These are phyloP conservation scores for Trissolcus brochymenae DNA, from an alignment of 2,888 invertebrate species.

Conservation along the genomic window DNA sequence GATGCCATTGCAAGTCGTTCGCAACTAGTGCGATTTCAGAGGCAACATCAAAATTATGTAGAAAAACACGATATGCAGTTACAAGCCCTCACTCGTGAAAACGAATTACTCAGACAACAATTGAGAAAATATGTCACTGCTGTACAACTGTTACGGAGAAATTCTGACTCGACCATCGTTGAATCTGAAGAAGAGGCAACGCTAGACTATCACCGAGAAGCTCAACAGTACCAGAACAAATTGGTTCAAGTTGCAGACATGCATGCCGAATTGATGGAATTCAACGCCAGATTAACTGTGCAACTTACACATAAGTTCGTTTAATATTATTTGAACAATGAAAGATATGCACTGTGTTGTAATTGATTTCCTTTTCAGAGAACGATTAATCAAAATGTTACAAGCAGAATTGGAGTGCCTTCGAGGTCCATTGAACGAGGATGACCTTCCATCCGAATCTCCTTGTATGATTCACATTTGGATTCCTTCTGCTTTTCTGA, in stretches of 20 bases:
- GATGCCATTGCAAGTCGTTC: constrained; percentile 71
- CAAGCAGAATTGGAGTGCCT: constrained; percentile 82
- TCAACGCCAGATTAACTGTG: constrained; percentile 88
- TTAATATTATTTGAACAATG: constrained; percentile 6
- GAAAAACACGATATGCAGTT: constrained; percentile 77
- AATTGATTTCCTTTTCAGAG: constrained; percentile 75
- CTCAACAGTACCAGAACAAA: constrained; percentile 89
- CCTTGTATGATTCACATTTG: constrained; percentile 85
- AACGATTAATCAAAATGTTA: constrained; percentile 79
- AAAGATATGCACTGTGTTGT: constrained; percentile 3
- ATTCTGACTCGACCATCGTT: constrained; percentile 74
- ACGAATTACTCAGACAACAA: constrained; percentile 89
- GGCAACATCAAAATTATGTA: constrained; percentile 73
- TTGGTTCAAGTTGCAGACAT: constrained; percentile 95
- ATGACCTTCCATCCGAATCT: constrained; percentile 73
- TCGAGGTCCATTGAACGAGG: constrained; percentile 80
- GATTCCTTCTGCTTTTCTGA: constrained; percentile 91
- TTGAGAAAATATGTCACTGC: constrained; percentile 91
- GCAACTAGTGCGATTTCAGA: constrained; percentile 71
- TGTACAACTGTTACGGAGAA: constrained; percentile 87
- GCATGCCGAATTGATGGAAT: constrained; percentile 96
- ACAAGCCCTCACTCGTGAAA: constrained; percentile 85
- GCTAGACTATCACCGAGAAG: constrained; percentile 81
- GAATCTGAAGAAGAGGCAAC: constrained; percentile 70
- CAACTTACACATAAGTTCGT: constrained; percentile 78